phyloP scores from a whole-genome alignment of 2,113 vertebrate genomes.

The Chlorodrepanis virens region DNA sequence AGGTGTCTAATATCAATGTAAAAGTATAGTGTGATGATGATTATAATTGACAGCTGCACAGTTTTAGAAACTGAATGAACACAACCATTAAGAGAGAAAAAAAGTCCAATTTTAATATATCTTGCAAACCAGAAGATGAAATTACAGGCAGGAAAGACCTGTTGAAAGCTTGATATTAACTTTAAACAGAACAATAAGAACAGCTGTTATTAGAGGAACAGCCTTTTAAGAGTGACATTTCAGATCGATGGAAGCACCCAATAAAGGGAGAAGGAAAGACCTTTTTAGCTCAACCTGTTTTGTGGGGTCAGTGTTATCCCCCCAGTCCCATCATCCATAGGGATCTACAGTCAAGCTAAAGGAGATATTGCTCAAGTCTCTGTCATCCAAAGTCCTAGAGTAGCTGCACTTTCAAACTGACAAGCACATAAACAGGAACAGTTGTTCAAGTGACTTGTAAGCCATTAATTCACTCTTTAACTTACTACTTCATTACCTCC shows the following conservation, averaged over 20 bases:
- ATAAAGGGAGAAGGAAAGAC: not conserved
- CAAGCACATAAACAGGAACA: not conserved
- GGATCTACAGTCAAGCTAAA: not conserved
- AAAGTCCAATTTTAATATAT: not conserved
- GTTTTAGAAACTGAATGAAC: not conserved
- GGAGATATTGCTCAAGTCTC: not conserved
- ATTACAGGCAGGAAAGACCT: not conserved
- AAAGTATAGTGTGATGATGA: not conserved
- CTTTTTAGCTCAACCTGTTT: not conserved
- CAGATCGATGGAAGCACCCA: not conserved
- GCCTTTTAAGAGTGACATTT: not conserved
- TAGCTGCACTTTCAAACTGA: not conserved
- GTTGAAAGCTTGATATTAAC: not conserved
- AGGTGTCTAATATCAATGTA: not conserved
- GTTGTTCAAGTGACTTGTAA: not conserved
- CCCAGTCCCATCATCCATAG: not conserved
- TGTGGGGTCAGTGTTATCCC: accelerated
- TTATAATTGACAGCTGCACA: not conserved
- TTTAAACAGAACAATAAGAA: not conserved
- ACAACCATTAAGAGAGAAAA: not conserved
- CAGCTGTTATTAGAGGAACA: not conserved
- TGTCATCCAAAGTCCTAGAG: not conserved
- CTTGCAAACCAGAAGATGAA: not conserved
- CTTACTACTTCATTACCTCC: not conserved
- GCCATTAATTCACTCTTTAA: not conserved